Percentiles rank a stretch among this genome's conserved stretches.
Conservation (phyloP, 2,797 vertebrate genomes). For the Pseudochaenichthys georgianus region DNA sequence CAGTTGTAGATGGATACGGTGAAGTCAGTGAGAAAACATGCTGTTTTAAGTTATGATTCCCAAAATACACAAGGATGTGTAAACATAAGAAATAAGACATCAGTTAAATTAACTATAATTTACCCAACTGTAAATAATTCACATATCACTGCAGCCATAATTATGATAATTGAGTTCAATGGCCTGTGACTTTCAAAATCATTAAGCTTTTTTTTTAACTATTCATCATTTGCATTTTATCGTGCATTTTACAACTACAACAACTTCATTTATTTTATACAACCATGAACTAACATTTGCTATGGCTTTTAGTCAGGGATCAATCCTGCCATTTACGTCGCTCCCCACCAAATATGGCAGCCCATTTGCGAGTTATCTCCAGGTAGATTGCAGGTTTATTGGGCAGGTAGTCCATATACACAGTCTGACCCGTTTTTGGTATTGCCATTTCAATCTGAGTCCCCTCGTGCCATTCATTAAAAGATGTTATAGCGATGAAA, state of each 20-base stretch:
- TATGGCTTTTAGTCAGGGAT: constrained; percentile 9
- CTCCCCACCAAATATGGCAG: constrained; percentile 89
- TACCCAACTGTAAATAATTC: constrained; percentile 22
- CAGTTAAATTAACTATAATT: constrained; percentile 39
- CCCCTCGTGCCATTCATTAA: constrained; percentile 99
- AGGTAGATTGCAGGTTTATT: constrained; percentile 93
- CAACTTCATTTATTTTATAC: background rate
- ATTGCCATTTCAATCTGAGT: constrained; percentile 97
- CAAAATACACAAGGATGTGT: constrained; percentile 17
- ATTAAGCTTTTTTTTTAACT: constrained; percentile 32
- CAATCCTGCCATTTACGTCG: constrained; percentile 76
- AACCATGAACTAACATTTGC: background rate
- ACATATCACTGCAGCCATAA: constrained; percentile 26
- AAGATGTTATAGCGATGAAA: constrained; percentile 95
- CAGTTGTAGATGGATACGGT: constrained; percentile 12
- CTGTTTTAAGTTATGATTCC: constrained; percentile 3
- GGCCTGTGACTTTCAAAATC: constrained; percentile 11
- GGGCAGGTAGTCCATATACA: constrained; percentile 94
- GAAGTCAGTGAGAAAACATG: constrained; percentile 30
- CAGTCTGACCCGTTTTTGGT: constrained; percentile 87
- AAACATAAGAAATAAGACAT: constrained; percentile 35
- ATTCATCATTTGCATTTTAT: constrained; percentile 35
- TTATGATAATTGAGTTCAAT: constrained; percentile 19
- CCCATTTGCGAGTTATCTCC: constrained; percentile 95
- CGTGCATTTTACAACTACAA: constrained; percentile 8